These are phyloP conservation scores for Lethrus apterus DNA, from an alignment of 1,140 invertebrate genomes.

Conservation along the genomic window DNA sequence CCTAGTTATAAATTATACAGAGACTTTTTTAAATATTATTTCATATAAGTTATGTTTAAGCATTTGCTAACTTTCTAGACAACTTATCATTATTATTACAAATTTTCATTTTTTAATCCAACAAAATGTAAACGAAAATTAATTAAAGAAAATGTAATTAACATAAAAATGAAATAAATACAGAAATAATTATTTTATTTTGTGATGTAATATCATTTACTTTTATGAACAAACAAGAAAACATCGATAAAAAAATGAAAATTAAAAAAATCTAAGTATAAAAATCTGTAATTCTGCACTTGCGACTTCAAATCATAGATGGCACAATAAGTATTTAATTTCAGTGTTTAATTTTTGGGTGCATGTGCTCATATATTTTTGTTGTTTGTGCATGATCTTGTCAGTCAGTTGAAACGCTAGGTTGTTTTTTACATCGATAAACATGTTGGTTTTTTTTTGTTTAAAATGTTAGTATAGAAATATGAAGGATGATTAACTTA, in stretches of 20 bases:
- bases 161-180: background rate
- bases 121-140: background rate
- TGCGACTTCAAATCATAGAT: too few species aligned
- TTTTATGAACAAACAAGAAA: too few species aligned
- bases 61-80: background rate
- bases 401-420: background rate
- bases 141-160: background rate
- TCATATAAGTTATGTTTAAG: background rate
- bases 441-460: background rate
- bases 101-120: background rate
- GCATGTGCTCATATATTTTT: background rate
- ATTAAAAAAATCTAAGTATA: too few species aligned
- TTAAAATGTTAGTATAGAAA: background rate
- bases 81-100: background rate
- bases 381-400: background rate
- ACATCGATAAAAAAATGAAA: too few species aligned
- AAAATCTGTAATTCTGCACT: too few species aligned
- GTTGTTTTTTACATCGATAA: background rate
- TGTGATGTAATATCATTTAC: too few species aligned
- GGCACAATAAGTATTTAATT: too few species aligned
- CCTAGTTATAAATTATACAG: background rate
- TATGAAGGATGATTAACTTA: background rate
- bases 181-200: too few species aligned
- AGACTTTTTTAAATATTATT: conserved; percentile 1
- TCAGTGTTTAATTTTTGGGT: conserved; percentile 1